Evolutionary conservation across 2,113 vertebrate genomes (phyloP).

Genomic region (Sylvilagus bachmani): DNA sequence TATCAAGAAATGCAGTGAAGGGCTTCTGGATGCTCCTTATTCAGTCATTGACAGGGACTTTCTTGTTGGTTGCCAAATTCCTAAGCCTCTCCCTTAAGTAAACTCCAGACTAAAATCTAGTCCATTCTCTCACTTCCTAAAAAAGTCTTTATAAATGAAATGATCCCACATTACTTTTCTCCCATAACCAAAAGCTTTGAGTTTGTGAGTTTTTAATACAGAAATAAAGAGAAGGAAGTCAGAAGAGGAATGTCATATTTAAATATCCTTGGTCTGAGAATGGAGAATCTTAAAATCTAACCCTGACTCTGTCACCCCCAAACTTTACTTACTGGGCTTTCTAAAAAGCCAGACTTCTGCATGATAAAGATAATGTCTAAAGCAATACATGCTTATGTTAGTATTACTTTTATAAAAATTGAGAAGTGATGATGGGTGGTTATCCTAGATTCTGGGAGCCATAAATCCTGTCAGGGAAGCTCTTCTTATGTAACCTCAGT

Average conservation of each 20-base stretch:
- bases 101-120: background rate
- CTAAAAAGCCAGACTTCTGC: background rate
- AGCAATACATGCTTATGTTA: background rate
- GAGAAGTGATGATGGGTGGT: background rate
- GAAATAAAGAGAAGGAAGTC: background rate
- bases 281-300: background rate
- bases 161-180: background rate
- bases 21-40: background rate
- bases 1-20: background rate
- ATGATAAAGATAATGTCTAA: background rate
- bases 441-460: background rate
- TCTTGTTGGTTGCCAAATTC: background rate
- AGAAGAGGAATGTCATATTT: background rate
- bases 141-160: background rate
- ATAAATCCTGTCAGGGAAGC: background rate
- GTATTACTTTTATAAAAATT: background rate
- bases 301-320: background rate
- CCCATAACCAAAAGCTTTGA: background rate
- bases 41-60: background rate
- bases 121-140: background rate
- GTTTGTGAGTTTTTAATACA: background rate
- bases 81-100: background rate
- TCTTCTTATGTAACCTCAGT: background rate
- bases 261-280: background rate
- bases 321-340: background rate